Percentiles rank a stretch among this genome's conserved stretches.
Conservation (phyloP, 1,140 invertebrate species). For the Batillaria attramentaria region DNA sequence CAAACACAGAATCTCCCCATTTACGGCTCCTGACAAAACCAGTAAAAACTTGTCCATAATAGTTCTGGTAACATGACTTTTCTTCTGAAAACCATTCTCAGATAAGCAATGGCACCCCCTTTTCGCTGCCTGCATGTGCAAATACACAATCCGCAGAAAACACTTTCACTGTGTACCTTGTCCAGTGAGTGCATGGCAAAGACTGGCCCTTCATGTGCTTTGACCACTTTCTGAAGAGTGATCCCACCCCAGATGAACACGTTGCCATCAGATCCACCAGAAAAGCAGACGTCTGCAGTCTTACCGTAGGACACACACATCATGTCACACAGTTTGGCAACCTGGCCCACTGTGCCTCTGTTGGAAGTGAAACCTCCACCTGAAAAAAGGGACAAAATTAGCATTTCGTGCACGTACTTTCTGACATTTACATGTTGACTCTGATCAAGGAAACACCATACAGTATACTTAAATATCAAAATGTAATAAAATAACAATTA, state of each 20-base stretch:
- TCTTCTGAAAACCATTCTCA: too few relatives aligned
- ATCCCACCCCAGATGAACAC: conserved; percentile 70
- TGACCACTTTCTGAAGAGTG: conserved; percentile 63
- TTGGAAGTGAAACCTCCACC: conserved; percentile 72
- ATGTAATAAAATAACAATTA: background rate
- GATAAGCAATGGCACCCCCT: too few relatives aligned
- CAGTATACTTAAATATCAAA: background rate
- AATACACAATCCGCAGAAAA: background rate
- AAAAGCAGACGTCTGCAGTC: conserved; percentile 66
- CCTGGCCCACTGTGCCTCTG: conserved; percentile 70
- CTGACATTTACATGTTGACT: background rate
- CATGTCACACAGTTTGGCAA: conserved; percentile 71
- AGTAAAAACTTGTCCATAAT: too few relatives aligned
- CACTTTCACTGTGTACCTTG: too few relatives aligned
- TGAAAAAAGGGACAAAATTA: conserved; percentile 43
- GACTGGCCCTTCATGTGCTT: conserved; percentile 71
- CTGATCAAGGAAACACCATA: background rate
- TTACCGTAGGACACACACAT: conserved; percentile 70
- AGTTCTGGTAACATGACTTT: too few relatives aligned
- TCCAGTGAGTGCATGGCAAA: conserved; percentile 72
- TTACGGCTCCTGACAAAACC: too few relatives aligned
- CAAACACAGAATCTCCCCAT: too few relatives aligned
- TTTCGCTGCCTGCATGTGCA: background rate
- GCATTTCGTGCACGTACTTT: too few relatives aligned
- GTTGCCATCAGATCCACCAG: conserved; percentile 68